Conservation (phyloP, 1,140 invertebrate genomes). For the Copidosoma floridanum region DNA sequence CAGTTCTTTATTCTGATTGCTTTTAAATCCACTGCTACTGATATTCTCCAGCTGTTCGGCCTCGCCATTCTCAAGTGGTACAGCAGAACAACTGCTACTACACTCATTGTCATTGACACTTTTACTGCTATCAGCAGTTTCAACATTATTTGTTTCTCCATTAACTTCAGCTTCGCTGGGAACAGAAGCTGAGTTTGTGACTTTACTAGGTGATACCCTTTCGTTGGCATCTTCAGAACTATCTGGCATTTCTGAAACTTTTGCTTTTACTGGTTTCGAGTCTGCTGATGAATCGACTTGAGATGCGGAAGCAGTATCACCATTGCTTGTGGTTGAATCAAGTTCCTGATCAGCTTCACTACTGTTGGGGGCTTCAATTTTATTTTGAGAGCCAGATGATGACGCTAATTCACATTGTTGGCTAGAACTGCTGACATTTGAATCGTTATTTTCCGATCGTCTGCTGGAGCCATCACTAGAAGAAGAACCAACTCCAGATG, state of each 20-base stretch:
- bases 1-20: constrained; percentile 33
- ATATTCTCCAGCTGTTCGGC: constrained; percentile 44
- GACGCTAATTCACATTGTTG: constrained; percentile 44
- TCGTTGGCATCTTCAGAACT: constrained; percentile 60
- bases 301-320: constrained; percentile 40
- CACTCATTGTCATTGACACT: constrained; percentile 47
- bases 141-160: constrained; percentile 46
- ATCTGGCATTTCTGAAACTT: constrained; percentile 57
- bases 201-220: constrained; percentile 56
- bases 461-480: constrained; percentile 40
- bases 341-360: constrained; percentile 50
- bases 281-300: constrained; percentile 36
- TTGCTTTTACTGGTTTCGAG: constrained; percentile 42
- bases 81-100: constrained; percentile 47
- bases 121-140: constrained; percentile 57
- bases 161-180: constrained; percentile 44
- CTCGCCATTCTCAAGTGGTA: constrained; percentile 57
- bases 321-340: constrained; percentile 60
- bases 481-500: constrained; percentile 44
- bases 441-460: constrained; percentile 47
- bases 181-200: constrained; percentile 30
- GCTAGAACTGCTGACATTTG: constrained; percentile 53
- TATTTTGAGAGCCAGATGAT: constrained; percentile 30
- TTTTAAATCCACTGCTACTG: constrained; percentile 37
- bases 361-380: constrained; percentile 37